Evolutionary conservation across 1,140 invertebrate species (phyloP), one percentile per base, ranked within the genome.

Genomic region (Kradibia gibbosae): DNA sequence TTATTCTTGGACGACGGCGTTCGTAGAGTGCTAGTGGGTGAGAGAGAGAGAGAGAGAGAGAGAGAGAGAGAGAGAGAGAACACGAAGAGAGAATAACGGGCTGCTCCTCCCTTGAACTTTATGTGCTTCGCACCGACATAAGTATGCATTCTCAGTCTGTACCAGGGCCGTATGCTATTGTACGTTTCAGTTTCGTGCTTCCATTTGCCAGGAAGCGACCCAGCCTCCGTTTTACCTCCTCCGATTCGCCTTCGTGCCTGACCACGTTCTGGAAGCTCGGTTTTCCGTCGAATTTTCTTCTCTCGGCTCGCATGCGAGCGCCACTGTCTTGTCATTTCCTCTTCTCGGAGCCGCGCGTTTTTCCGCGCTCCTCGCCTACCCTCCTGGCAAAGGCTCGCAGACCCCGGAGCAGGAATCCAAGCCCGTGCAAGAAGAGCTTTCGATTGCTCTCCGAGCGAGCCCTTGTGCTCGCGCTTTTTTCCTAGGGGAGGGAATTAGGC

Each of bases 1-100:
- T 91, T 91, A 91, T 91, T 91, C 91, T 91, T 91, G 91, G 90
- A 89, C 88, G 88, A 86, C 87, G 86, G 86, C 85, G 84, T 86
- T 85, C 13, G 84, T 86, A 86, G 87, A 72, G 74, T 73, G 76
- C 77, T 3, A 36, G 31, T 81, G 15, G 4, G 77, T 28, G 34
- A 71, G 25, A 48, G 53, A 73, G 60, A 73, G 55, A 73, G 31
- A 39, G 34, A 72, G 20, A 20, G n/a, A 28, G 70, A 82, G 28
- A 22, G 70, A 53, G 31, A 62, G n/a, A 42, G 48, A 55, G 42
- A 73, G 57, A 73, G n/a, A 31, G 45, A 77, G 28, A 62, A 31
- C 10, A 31, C 1, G 28, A n/a, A 45, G 15, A 53, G 78, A 71
- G 55, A 45, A 57, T 82, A 82, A 80, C 84, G 71, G 77, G 10